A percentile compares a stretch with the other conserved stretches of the same genome.
These are phyloP conservation scores for Leptoteleia sp. DNA, from an alignment of 1,140 invertebrate species.

Conservation along the genomic window DNA sequence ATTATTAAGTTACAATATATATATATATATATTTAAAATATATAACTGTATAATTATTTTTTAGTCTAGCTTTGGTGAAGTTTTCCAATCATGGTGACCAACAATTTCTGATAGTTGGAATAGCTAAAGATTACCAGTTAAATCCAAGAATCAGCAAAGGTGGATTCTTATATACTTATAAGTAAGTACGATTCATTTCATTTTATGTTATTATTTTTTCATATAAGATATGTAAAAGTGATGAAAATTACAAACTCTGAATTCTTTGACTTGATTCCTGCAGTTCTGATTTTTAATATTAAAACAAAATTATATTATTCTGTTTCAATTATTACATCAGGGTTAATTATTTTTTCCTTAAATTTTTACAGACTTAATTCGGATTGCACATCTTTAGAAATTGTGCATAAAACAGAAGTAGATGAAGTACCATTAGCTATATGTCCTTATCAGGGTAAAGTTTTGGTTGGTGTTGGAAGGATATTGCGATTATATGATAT, in stretches of 20 bases:
- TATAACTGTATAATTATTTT: too few species aligned
- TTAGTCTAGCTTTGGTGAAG: constrained; percentile 87
- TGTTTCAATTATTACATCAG: too few species aligned
- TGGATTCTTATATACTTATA: constrained; percentile 94
- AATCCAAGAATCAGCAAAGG: constrained; percentile 90
- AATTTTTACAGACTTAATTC: constrained; percentile 85
- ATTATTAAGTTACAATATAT: too few species aligned
- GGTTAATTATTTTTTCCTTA: too few species aligned
- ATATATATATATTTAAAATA: constrained; percentile 8
- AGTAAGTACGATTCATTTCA: too few species aligned
- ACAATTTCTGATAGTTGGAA: constrained; percentile 91
- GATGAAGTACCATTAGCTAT: constrained; percentile 96
- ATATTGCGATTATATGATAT: constrained; percentile 97
- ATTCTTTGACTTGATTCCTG: constrained; percentile 76
- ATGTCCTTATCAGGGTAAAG: constrained; percentile 94
- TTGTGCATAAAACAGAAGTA: constrained; percentile 96
- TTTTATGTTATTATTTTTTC: too few species aligned
- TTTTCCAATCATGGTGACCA: constrained; percentile 88
- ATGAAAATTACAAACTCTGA: constrained; percentile 74
- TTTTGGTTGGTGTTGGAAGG: constrained; percentile 95
- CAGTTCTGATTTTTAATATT: constrained; percentile 75
- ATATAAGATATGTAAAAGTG: too few species aligned
- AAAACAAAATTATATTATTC: constrained; percentile 9
- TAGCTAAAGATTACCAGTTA: constrained; percentile 94
- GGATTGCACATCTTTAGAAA: constrained; percentile 90